phyloP scores from a whole-genome alignment of 2,888 invertebrate species.

The Oeneis ivallda region DNA sequence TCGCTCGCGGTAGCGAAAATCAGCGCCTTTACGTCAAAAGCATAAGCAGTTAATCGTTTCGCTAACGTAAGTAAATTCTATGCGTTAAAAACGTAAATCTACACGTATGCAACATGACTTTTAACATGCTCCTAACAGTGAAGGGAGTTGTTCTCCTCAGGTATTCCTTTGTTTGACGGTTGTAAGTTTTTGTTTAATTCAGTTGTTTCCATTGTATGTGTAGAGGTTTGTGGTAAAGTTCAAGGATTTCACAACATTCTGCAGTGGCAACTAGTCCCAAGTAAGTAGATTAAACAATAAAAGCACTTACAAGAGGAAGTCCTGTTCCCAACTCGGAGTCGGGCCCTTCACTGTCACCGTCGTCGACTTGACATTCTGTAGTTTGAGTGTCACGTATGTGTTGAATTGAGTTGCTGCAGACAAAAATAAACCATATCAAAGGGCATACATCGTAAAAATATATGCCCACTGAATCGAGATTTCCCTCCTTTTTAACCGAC shows the following conservation, averaged over 20 bases:
- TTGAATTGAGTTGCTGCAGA: constrained; percentile 93
- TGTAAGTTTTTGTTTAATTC: constrained; percentile 6
- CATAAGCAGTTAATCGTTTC: too few relatives aligned
- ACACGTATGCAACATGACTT: too few relatives aligned
- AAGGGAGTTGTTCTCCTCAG: not conserved
- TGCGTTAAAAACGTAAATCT: not conserved
- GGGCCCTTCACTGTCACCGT: constrained; percentile 98
- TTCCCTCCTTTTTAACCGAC: too few relatives aligned
- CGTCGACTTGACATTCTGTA: constrained; percentile 99
- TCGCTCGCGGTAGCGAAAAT: too few relatives aligned
- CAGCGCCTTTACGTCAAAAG: too few relatives aligned
- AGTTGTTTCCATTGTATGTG: not conserved
- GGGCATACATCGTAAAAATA: not conserved
- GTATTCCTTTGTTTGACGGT: constrained; percentile 5
- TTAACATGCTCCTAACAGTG: not conserved
- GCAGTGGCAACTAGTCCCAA: constrained; percentile 1
- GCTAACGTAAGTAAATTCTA: too few relatives aligned
- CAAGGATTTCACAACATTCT: not conserved
- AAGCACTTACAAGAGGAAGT: constrained; percentile 97
- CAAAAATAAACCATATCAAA: constrained; percentile 40
- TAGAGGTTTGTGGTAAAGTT: not conserved
- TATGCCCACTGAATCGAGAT: too few relatives aligned
- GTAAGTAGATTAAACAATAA: constrained; percentile 44
- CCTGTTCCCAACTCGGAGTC: constrained; percentile 98
- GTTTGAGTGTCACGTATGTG: constrained; percentile 97